phyloP scores from a whole-genome alignment of 2,797 vertebrate species.

The Pseudochirops cupreus region DNA sequence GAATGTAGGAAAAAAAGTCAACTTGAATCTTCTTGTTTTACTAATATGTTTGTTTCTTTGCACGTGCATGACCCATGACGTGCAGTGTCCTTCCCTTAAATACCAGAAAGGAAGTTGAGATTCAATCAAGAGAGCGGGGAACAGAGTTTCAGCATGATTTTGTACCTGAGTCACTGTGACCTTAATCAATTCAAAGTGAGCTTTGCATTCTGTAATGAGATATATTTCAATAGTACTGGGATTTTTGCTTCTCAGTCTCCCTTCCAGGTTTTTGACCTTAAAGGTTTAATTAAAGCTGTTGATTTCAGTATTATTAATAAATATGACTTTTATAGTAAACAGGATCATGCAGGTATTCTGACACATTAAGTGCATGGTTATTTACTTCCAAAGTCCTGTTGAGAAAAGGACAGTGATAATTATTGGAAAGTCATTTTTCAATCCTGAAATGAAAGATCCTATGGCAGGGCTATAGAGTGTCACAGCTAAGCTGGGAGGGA shows the following conservation, averaged over 20 bases:
- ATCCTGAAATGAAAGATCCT: not conserved
- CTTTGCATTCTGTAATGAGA: not conserved
- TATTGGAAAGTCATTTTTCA: not conserved
- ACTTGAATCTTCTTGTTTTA: not conserved
- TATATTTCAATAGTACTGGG: not conserved
- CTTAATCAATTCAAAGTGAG: not conserved
- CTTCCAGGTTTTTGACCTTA: not conserved
- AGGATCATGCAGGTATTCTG: not conserved
- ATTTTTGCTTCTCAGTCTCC: not conserved
- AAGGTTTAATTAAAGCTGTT: not conserved
- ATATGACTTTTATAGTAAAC: not conserved
- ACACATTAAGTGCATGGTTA: not conserved
- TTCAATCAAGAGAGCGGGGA: not conserved
- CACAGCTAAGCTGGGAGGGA: no score
- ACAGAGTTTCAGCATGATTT: fast-evolving
- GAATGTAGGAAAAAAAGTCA: not conserved
- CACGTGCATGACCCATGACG: not conserved
- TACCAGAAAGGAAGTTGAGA: not conserved
- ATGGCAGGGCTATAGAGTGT: not conserved
- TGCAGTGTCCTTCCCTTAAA: not conserved
- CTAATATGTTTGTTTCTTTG: not conserved
- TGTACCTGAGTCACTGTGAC: not conserved
- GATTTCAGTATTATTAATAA: not conserved
- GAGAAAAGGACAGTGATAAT: not conserved
- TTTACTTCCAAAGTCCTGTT: not conserved